Conservation (phyloP, 2,113 vertebrate species). For the Orthonyx spaldingii region DNA sequence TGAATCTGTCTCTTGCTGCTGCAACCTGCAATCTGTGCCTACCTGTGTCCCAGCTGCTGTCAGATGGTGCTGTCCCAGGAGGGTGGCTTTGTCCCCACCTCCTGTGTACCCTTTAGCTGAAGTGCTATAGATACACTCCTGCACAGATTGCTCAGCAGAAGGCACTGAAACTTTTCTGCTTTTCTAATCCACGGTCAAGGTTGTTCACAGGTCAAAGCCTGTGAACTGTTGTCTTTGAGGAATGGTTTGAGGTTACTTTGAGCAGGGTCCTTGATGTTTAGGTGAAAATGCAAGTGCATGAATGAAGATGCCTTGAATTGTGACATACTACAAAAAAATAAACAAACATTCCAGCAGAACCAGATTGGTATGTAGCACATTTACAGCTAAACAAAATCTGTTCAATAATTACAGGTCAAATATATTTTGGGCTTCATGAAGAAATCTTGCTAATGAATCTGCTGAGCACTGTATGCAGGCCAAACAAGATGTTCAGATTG, state of each 20-base stretch:
- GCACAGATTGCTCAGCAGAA: slow-evolving; percentile 3
- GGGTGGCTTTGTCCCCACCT: not conserved
- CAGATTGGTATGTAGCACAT: not conserved
- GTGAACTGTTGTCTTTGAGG: not conserved
- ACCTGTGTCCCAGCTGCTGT: slow-evolving; percentile 15
- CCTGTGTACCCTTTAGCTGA: not conserved
- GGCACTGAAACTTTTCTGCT: not conserved
- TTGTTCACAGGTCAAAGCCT: not conserved
- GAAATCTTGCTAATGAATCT: not conserved
- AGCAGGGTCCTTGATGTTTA: not conserved
- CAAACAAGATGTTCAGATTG: not conserved
- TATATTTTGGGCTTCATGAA: not conserved
- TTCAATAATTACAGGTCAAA: slow-evolving; percentile 27
- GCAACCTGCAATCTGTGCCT: not conserved
- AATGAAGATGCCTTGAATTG: not conserved
- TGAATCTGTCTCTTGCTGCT: not conserved
- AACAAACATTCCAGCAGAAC: not conserved
- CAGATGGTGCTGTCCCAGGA: not conserved
- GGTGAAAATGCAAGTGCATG: not conserved
- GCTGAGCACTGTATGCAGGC: not conserved
- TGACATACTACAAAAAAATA: not conserved
- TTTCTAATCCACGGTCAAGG: not conserved
- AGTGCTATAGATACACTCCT: not conserved
- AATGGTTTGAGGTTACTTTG: not conserved
- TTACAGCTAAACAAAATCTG: slow-evolving; percentile 49